These are phyloP conservation scores for Sipha maydis DNA, from an alignment of 2,888 invertebrate genomes.

Conservation along the genomic window DNA sequence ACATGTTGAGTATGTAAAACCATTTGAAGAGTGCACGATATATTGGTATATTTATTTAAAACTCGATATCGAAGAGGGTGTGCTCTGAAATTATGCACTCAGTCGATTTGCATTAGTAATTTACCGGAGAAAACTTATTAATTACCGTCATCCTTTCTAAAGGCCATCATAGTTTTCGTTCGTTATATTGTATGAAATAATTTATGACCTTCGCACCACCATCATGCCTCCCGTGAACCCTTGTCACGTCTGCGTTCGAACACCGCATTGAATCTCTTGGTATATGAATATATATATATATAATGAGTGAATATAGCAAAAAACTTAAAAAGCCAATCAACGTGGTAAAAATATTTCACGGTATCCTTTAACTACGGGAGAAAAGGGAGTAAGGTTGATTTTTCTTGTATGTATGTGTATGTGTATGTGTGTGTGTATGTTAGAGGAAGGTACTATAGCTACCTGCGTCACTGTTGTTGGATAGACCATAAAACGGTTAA, in stretches of 20 bases:
- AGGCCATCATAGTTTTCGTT: not conserved
- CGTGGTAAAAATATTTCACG: not conserved
- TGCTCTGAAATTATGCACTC: not conserved
- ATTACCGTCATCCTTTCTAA: not conserved
- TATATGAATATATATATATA: not conserved
- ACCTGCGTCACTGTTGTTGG: not conserved
- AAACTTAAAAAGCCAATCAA: slow-evolving; percentile 48
- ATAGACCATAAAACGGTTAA: slow-evolving; percentile 49
- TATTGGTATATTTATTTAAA: too few relatives aligned
- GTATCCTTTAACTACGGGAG: not conserved
- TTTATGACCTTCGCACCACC: not conserved
- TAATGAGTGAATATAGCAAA: not conserved
- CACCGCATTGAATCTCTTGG: not conserved
- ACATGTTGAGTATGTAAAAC: too few relatives aligned
- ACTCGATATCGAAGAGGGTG: not conserved
- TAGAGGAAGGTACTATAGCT: not conserved
- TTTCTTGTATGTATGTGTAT: not conserved
- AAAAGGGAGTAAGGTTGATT: not conserved
- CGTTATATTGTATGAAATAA: not conserved
- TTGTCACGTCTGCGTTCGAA: not conserved
- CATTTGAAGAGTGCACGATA: too few relatives aligned
- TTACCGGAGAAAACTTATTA: slow-evolving; percentile 32
- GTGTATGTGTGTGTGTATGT: not conserved
- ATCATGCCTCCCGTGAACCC: not conserved
- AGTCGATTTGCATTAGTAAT: not conserved